Evolutionary conservation across 2,113 vertebrate species (phyloP).

Genomic region (Fulmarus glacialis): DNA sequence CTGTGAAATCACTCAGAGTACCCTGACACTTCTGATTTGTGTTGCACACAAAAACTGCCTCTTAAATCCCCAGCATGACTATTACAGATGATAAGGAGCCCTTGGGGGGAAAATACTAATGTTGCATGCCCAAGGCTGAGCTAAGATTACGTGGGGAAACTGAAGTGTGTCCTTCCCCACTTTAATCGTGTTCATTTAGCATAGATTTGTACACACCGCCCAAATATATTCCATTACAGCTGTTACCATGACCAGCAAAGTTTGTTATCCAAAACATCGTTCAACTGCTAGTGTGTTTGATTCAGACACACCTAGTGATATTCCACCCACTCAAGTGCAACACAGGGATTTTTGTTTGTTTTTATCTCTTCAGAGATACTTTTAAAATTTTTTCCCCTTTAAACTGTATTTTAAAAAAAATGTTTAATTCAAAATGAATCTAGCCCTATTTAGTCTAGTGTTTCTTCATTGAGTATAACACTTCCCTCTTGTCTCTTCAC

Average conservation of each 20-base stretch:
- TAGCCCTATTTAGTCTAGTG: neutral
- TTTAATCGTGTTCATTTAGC: neutral
- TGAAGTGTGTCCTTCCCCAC: neutral
- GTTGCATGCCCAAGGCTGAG: neutral
- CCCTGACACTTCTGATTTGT: neutral
- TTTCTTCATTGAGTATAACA: neutral
- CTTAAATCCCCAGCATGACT: neutral
- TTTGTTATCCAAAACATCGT: conserved; percentile 5
- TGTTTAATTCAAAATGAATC: neutral
- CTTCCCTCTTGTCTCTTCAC: neutral
- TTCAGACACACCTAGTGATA: neutral
- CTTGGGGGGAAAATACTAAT: neutral
- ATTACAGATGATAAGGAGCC: neutral
- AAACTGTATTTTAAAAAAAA: neutral
- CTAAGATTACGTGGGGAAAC: neutral
- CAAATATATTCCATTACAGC: neutral
- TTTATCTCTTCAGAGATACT: neutral
- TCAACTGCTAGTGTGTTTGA: neutral
- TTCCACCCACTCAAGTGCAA: neutral
- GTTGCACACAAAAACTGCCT: neutral
- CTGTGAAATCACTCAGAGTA: neutral
- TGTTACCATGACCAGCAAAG: neutral
- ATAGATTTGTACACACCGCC: neutral
- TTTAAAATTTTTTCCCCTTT: neutral
- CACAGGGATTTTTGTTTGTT: neutral